A percentile compares a stretch with the other conserved stretches of the same genome.
Conservation (phyloP, 2,797 vertebrate genomes). For the Acrocephalus scirpaceus region DNA sequence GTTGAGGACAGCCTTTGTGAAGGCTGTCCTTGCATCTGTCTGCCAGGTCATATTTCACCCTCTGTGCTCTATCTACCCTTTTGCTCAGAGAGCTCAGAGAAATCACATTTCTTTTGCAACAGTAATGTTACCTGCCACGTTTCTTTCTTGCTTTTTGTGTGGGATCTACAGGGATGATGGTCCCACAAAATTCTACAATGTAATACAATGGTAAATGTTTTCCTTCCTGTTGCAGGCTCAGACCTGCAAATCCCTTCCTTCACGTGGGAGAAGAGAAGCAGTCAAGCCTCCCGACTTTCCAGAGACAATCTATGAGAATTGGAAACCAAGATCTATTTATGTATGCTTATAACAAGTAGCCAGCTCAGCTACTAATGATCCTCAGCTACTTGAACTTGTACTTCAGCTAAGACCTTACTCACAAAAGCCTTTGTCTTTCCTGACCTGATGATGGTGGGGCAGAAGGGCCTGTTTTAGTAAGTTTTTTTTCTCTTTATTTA, state of each 20-base stretch:
- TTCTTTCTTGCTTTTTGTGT: not conserved
- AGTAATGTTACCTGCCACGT: not conserved
- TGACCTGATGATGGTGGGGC: not conserved
- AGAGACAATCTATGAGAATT: not conserved
- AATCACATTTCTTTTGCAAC: not conserved
- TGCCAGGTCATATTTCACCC: not conserved
- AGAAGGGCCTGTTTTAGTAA: not conserved
- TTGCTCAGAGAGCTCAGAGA: not conserved
- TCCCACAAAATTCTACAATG: not conserved
- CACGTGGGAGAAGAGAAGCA: rapidly evolving
- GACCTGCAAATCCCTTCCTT: not conserved
- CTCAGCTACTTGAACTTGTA: not conserved
- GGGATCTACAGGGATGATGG: not conserved
- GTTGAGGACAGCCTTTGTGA: not conserved
- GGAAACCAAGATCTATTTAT: not conserved
- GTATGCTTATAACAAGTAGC: not conserved
- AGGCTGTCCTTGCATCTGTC: not conserved
- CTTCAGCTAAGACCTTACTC: not conserved
- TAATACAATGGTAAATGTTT: not conserved
- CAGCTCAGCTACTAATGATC: not conserved
- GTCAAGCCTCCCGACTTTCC: not conserved
- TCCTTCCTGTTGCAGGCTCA: not conserved
- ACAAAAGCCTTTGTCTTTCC: not conserved
- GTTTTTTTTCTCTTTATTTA: not conserved
- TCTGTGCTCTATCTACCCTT: not conserved